phyloP scores from a whole-genome alignment of 2,888 invertebrate genomes.

The Gnatocerus cornutus region DNA sequence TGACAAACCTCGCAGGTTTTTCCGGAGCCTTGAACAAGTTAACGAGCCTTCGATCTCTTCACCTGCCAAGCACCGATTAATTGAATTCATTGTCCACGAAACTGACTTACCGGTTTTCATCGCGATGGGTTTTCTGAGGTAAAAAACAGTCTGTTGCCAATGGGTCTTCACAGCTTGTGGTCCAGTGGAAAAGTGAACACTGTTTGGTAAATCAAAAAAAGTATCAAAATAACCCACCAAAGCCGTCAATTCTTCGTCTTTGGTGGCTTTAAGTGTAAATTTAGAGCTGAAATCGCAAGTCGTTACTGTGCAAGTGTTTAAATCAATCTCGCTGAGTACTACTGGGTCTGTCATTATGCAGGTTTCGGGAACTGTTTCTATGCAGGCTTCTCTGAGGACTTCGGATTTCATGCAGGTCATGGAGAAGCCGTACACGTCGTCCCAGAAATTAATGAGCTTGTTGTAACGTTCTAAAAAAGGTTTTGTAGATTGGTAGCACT shows the following conservation, averaged over 20 bases:
- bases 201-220: conserved; percentile 82
- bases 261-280: conserved; percentile 79
- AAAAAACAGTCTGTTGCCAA: conserved; percentile 96
- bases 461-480: conserved; percentile 77
- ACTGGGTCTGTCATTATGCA: conserved; percentile 80
- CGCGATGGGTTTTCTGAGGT: conserved; percentile 81
- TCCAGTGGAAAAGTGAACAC: conserved; percentile 84
- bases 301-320: conserved; percentile 81
- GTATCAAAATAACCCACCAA: conserved; percentile 95
- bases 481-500: conserved; percentile 37
- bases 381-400: conserved; percentile 84
- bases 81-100: background rate
- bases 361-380: conserved; percentile 79
- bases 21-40: conserved; percentile 81
- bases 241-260: conserved; percentile 83
- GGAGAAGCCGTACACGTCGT: conserved; percentile 93
- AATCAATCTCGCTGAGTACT: conserved; percentile 82
- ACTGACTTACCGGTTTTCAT: conserved; percentile 77
- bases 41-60: conserved; percentile 79
- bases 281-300: conserved; percentile 82
- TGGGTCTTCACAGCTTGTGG: conserved; percentile 86
- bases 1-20: conserved; percentile 83
- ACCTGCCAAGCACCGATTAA: conserved; percentile 69
- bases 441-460: conserved; percentile 89
- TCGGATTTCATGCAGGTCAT: conserved; percentile 94